Evolutionary conservation across 1,140 invertebrate genomes (phyloP), one percentile per base, ranked within the genome.

Genomic region (Drosophila kurseongensis): DNA sequence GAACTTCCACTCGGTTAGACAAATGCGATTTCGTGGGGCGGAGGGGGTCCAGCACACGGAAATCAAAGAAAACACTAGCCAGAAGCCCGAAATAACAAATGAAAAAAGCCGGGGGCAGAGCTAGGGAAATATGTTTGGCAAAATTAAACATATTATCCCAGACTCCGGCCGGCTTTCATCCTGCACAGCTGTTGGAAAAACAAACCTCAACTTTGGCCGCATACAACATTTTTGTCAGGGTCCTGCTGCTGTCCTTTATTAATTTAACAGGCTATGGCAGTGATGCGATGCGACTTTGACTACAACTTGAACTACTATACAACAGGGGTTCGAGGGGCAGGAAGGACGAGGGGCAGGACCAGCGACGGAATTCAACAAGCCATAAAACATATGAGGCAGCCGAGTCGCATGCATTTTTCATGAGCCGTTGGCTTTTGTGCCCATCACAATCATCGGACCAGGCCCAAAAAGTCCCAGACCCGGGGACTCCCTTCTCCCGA

Each of bases 351-450:
- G 35, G 61, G 32, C 18, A 13, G 36, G 35, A 4, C 23, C 75
- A 44, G 35, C 75, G 60, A 52, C 59, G 57, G 75, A 75, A 85
- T 85, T 89, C 86, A 91, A 91, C 90, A 91, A 82, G 78, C 80
- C 83, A 85, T 89, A 91, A 85, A 91, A 91, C 90, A 91, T 90
- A 91, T 90, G 90, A 90, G 84, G 48, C 69, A 79, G 65, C 48
- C 69, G 66, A 71, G 68, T 58, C 55, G 52, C 73, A 91, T 91
- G 86, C 88, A 91, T 91, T 89, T 91, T 91, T 90, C 90, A 91
- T 91, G 74, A 91, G 90, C 69, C 86, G 83, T 83, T 91, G 84
- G 86, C 90, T 90, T 91, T 91, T 91, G 90, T 91, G 83, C 83
- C 84, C 84, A 80, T 86, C 83, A 69, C 75, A 88, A 75, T 91